Base-by-base conservation (phyloP, 2,797 vertebrate species). In the Galago senegalensis region DNA sequence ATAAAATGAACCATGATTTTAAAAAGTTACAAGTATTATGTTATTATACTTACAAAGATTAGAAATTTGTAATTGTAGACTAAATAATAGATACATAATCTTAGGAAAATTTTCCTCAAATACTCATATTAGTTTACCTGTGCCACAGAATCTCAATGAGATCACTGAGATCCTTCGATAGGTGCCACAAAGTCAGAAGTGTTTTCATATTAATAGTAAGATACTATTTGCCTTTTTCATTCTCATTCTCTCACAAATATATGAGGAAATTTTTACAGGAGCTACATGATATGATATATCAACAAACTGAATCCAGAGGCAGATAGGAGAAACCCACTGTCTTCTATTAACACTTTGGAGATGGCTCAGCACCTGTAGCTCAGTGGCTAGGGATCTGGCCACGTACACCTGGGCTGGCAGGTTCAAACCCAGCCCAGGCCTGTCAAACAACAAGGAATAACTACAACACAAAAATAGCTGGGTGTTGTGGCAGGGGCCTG, bases 101-200 rank as follows among this genome's bases (percentile, higher is more conserved):
- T 86, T 20, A 69, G 49, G 23, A 65, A 90, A 34, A 23, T 76
- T 94, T 84, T 56, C 65, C 43, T 95, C 34, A 60, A 90, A 93
- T 61, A 87, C 3, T 92, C 40, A 69, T 8, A 82, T 29, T 31
- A 75, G 58, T 86, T 84, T 73, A 63, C 20, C 18, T 16, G 67
- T 86, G 72, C 27, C 27, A 91, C 56, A 37, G 60, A 72, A 56
- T 81, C 72, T 80, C 56, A 85, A 58, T 27, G 27, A 34, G 27
- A 34, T 29, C 56, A 70, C 37, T 16, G 27, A 84, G 56, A 67
- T 4, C n/a, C 37, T 77, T 56, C 65, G 20, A 61, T 49, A 49
- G n/a, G 67, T 46, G 13, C 46, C 58, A 90, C 27, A 65, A 61
- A 23, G 21, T 61, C 31, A 58, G n/a, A 86, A 65, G 40, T 43